A percentile compares a stretch with the other conserved stretches of the same genome.
Conservation (phyloP, 2,113 vertebrate genomes). For the Rhinichthys klamathensis region DNA sequence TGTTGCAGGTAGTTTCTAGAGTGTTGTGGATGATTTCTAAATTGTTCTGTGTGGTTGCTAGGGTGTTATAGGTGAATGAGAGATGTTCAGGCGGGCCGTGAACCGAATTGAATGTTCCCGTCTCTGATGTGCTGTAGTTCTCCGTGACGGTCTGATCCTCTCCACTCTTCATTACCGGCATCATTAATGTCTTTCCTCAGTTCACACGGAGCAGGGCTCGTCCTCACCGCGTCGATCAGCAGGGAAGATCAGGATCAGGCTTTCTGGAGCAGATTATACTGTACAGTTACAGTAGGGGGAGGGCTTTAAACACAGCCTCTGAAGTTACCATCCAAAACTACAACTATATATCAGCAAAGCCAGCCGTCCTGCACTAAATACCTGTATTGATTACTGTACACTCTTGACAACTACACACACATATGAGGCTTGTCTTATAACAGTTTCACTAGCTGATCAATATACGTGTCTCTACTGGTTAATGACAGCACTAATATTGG, state of each 20-base stretch:
- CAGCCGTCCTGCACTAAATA: not conserved
- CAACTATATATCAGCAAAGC: not conserved
- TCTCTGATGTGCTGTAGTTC: not conserved
- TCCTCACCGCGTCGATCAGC: not conserved
- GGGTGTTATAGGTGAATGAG: not conserved
- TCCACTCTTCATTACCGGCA: slow-evolving; percentile 2
- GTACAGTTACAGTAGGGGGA: slow-evolving; percentile 3
- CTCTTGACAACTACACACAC: too few species aligned
- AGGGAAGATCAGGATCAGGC: not conserved
- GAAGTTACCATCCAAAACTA: not conserved
- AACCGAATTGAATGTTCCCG: not conserved
- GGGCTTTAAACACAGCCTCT: not conserved
- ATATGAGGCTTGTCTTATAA: too few species aligned
- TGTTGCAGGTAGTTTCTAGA: too few species aligned
- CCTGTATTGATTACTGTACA: too few species aligned
- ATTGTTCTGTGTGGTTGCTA: too few species aligned
- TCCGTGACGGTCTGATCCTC: slow-evolving; percentile 42
- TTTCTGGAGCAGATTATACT: slow-evolving; percentile 5
- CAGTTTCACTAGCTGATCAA: too few species aligned
- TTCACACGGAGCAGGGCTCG: slow-evolving; percentile 8
- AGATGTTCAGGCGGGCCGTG: not conserved
- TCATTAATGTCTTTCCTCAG: slow-evolving; percentile 26
- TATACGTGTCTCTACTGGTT: too few species aligned
- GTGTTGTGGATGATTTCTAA: too few species aligned
- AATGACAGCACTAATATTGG: too few species aligned